A percentile compares a stretch with the other conserved stretches of the same genome.
Evolutionary conservation across 1,140 invertebrate species (phyloP).

Genomic region (Calephelis nemesis): DNA sequence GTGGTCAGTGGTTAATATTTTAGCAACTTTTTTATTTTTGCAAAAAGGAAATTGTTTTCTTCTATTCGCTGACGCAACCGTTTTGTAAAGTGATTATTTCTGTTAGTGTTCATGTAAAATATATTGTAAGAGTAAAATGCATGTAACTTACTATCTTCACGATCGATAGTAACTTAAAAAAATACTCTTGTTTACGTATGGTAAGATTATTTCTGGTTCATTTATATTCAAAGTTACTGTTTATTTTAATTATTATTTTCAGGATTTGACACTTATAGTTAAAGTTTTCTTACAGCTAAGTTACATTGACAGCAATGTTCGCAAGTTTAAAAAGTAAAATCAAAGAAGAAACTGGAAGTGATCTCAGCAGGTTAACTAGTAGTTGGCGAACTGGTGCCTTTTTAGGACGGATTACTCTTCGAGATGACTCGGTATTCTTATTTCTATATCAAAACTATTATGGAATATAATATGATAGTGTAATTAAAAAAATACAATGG

Average conservation of each 20-base stretch:
- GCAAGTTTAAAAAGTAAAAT: constrained; percentile 74
- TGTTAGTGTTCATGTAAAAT: too few species aligned
- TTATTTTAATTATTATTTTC: background rate
- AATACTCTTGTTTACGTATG: background rate
- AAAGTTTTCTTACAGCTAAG: background rate
- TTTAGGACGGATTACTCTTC: constrained; percentile 60
- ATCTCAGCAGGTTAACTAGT: constrained; percentile 68
- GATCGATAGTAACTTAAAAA: background rate
- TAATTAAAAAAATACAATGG: too few species aligned
- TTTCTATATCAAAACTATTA: constrained; percentile 29
- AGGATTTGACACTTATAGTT: background rate
- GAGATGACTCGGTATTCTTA: constrained; percentile 59
- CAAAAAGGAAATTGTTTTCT: too few species aligned
- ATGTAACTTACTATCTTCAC: background rate
- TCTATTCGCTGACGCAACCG: too few species aligned
- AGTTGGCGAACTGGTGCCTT: constrained; percentile 70
- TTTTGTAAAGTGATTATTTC: too few species aligned
- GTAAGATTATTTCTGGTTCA: background rate
- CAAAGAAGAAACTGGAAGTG: constrained; percentile 73
- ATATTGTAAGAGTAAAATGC: too few species aligned
- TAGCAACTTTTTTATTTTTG: too few species aligned
- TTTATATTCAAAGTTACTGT: background rate
- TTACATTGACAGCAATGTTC: constrained; percentile 52
- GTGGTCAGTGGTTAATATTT: too few species aligned
- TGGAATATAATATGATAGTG: background rate